Evolutionary conservation across 2,797 vertebrate genomes (phyloP), one percentile per base, ranked within the genome.

Genomic region (Acanthopagrus latus): DNA sequence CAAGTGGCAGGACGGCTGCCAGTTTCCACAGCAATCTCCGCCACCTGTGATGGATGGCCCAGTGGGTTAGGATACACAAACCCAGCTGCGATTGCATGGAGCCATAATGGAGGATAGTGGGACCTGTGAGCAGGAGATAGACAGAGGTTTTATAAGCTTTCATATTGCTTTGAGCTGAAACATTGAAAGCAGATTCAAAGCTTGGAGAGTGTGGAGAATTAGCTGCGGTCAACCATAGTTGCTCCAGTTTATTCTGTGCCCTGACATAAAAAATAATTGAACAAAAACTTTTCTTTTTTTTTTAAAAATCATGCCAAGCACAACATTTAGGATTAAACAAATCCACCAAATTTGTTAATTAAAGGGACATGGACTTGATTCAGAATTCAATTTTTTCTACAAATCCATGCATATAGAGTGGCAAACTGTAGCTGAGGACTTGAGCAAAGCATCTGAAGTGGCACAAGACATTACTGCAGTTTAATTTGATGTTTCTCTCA

Each of bases 11-110:
- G 64, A 90, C 58, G 87, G 83, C 91, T 93, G 94, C 94, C 94
- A 95, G 94, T 91, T 94, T 94, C 88, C 86, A 86, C 86, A 92
- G 94, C 93, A 93, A 93, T 94, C 85, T 86, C 74, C 57, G 83
- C 93, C 93, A 94, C 93, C 94, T 94, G 93, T 96, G 94, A 95
- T 94, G 93, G 94, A 95, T 92, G 91, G 92, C 91, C 92, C 89
- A 90, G 88, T 91, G 91, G 92, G 88, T 92, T 80, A 82, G 84
- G 88, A 91, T 90, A 76, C 89, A 92, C 91, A 89, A 88, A 92
- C 79, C 83, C 92, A 92, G 92, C 92, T 94, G 91, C 83, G 92
- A 88, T 86, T 89, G 82, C 87, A 87, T 56, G 71, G 78, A 66
- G 80, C 88, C 85, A 87, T 90, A 88, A 93, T 90, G 83, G 91